Conservation (phyloP, 2,888 invertebrate species). For the Drosophila anomelani region DNA sequence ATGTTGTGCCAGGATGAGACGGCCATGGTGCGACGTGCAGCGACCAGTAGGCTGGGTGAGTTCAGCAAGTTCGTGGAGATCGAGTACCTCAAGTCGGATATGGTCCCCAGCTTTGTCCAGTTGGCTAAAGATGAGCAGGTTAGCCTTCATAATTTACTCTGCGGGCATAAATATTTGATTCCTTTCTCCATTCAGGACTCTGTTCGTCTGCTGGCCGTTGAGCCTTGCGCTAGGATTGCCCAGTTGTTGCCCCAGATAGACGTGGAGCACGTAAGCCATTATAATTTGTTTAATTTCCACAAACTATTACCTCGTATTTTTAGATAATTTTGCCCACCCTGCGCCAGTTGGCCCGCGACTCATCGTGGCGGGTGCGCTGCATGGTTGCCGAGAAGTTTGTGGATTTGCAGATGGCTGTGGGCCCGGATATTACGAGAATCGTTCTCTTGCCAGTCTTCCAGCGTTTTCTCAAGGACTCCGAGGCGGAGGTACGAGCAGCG, state of each 20-base stretch:
- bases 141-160: conserved; percentile 36
- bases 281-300: not conserved
- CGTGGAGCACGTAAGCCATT: conserved; percentile 87
- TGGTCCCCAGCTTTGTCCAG: conserved; percentile 98
- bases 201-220: conserved; percentile 97
- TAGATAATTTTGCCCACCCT: conserved; percentile 97
- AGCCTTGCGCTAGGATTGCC: conserved; percentile 98
- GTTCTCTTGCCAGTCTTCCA: conserved; percentile 96
- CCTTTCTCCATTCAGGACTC: conserved; percentile 88
- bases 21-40: conserved; percentile 99
- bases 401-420: conserved; percentile 97
- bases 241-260: conserved; percentile 93
- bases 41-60: conserved; percentile 98
- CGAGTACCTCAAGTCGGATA: conserved; percentile 97
- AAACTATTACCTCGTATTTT: not conserved
- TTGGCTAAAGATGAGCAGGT: conserved; percentile 97
- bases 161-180: not conserved
- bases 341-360: conserved; percentile 94
- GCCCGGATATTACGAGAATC: conserved; percentile 96
- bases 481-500: conserved; percentile 99
- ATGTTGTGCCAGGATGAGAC: conserved; percentile 99
- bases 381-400: conserved; percentile 95
- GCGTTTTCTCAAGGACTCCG: conserved; percentile 97
- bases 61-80: conserved; percentile 98
- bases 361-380: conserved; percentile 94